These are phyloP conservation scores for Dermatemys mawii DNA, from an alignment of 2,113 vertebrate species.

Conservation along the genomic window DNA sequence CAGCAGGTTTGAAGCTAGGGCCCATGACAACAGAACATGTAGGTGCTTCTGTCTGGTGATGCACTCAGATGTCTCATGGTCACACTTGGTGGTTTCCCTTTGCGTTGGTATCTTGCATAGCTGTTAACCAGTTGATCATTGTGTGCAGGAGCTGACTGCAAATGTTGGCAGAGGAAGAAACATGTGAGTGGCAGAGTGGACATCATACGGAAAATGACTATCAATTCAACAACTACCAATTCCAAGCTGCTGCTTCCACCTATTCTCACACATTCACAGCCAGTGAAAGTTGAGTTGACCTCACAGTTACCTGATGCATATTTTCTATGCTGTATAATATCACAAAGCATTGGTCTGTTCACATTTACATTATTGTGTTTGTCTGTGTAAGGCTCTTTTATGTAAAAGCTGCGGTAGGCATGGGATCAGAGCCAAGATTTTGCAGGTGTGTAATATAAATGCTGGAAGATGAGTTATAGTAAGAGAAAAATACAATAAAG, in stretches of 20 bases:
- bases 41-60: not conserved
- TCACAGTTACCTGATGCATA: accelerated
- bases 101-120: not conserved
- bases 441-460: not conserved
- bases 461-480: not conserved
- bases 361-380: not conserved
- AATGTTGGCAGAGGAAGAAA: not conserved
- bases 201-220: not conserved
- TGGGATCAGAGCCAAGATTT: not conserved
- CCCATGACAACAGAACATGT: not conserved
- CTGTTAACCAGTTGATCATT: not conserved
- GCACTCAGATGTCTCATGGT: not conserved
- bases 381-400: not conserved
- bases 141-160: not conserved
- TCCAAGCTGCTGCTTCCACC: not conserved
- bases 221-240: not conserved
- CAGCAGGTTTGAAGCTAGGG: not conserved
- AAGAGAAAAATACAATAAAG: not conserved
- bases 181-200: not conserved
- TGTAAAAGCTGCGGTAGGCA: accelerated
- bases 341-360: not conserved
- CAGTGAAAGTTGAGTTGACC: not conserved
- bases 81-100: not conserved
- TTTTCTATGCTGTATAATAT: not conserved
- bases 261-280: not conserved